These are phyloP conservation scores for Drosophila miranda DNA, from an alignment of 1,140 invertebrate genomes.

Conservation along the genomic window DNA sequence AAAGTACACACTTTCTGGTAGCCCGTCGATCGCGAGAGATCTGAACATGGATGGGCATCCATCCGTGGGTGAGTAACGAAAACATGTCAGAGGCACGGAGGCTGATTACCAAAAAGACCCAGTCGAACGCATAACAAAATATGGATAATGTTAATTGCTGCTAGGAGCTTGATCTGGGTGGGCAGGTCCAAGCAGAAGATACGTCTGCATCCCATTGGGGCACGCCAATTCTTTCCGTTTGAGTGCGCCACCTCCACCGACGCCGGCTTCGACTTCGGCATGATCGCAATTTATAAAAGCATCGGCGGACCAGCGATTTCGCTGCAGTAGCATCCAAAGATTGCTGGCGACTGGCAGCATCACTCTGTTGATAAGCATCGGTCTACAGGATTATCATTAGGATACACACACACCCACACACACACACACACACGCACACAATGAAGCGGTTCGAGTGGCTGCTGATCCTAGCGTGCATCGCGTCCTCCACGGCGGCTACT, in stretches of 20 bases:
- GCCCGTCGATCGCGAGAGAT: constrained; percentile 25
- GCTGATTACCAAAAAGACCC: constrained; percentile 34
- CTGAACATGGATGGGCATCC: constrained; percentile 48
- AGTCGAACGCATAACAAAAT: constrained; percentile 41
- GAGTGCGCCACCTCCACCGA: constrained; percentile 43
- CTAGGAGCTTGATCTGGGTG: constrained; percentile 3
- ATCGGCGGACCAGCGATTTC: constrained; percentile 55
- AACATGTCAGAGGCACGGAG: constrained; percentile 69
- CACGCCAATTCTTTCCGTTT: constrained; percentile 76
- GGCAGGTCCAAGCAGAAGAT: constrained; percentile 20
- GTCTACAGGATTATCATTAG: background rate
- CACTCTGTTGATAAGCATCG: constrained; percentile 18
- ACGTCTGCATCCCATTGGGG: constrained; percentile 47
- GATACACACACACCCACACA: constrained; percentile 6
- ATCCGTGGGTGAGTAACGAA: constrained; percentile 74
- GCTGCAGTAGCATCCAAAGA: constrained; percentile 76
- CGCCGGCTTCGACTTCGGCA: too few relatives aligned
- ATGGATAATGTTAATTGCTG: constrained; percentile 67
- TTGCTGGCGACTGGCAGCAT: constrained; percentile 37
- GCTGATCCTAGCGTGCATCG: constrained; percentile 53
- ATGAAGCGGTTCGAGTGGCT: constrained; percentile 66
- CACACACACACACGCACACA: constrained; percentile 7
- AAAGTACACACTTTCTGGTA: constrained; percentile 35
- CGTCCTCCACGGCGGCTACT: constrained; percentile 29
- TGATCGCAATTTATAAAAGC: constrained; percentile 78